Evolutionary conservation across 1,140 invertebrate species (phyloP), one percentile per base, ranked within the genome.

Genomic region (Lepidurus arcticus): DNA sequence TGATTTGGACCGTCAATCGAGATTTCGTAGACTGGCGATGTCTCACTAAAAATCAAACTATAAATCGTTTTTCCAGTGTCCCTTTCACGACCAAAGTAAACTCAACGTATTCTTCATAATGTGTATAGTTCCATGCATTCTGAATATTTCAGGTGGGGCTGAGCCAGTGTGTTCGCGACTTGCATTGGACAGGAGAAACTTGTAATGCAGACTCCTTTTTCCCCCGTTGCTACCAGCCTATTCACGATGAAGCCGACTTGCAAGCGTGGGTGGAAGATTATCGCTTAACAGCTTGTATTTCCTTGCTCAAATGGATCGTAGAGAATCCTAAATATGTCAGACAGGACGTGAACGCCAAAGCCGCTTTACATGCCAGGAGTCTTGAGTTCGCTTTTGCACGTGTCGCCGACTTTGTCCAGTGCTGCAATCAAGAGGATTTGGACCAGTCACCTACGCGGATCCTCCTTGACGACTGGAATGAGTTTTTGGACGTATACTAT

Each of bases 261-360:
- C 89, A 90, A 80, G 91, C 94, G 79, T 97, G 97, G 82, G 88
- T 95, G 73, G 93, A 96, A 80, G 94, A 97, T 84, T 98, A 93
- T 82, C 91, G 94, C 82, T 86, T 94, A 53, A 96, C 94, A 3
- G 92, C 94, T 7, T 97, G 95, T 82, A 88, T 95, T 77, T 91
- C 91, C 81, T 85, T 95, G 16, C 85, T 97, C 9, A 92, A 93
- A 84, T 92, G 90, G 88, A 84, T 95, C 44, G 87, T 90, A 0
- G 86, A 88, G 45, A 88, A 87, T 78, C 53, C 74, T 7, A 11
- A 21, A 80, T 10, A 16, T 80, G 1, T 77, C 82, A 80, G 84
- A 87, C 42, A 92, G 93, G 7, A 86, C 16, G n/a, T n/a, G 21
- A 65, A 65, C 53, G 53, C 16, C 7, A 65, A 65, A 65, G 9